These are phyloP conservation scores for Poeciliopsis presidionis DNA, from an alignment of 2,797 vertebrate species.

Conservation along the genomic window DNA sequence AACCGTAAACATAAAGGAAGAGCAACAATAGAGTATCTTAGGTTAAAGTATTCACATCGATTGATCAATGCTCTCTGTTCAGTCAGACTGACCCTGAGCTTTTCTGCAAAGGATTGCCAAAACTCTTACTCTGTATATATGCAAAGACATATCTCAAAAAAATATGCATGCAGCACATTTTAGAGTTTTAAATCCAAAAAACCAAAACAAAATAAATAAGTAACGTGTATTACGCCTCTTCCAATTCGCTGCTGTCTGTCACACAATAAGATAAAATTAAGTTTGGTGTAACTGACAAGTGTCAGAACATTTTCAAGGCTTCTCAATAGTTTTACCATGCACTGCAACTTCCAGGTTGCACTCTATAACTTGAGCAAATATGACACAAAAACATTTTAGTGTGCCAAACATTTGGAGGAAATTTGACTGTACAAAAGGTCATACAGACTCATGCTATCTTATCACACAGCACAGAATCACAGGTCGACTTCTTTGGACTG, in stretches of 20 bases:
- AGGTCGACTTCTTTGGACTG: background rate
- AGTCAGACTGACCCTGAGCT: background rate
- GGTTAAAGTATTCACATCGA: background rate
- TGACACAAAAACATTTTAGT: conserved; percentile 9
- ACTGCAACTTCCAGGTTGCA: background rate
- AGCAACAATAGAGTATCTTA: background rate
- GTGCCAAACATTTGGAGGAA: conserved; percentile 5
- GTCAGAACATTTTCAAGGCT: background rate
- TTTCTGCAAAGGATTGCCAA: background rate
- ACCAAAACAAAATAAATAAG: background rate
- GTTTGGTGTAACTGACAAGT: background rate
- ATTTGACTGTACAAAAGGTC: conserved; percentile 1
- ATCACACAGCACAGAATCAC: background rate
- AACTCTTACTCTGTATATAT: background rate
- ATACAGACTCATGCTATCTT: background rate
- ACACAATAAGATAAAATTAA: background rate
- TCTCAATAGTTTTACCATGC: background rate
- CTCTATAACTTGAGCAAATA: conserved; percentile 9
- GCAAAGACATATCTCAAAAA: background rate
- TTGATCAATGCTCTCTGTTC: background rate
- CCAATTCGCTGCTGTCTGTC: background rate
- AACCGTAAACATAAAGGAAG: background rate
- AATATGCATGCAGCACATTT: background rate
- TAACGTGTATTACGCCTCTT: background rate
- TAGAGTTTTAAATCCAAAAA: background rate